Evolutionary conservation across 2,113 vertebrate genomes (phyloP), one percentile per base, ranked within the genome.

Genomic region (Pogonocichla stellata): DNA sequence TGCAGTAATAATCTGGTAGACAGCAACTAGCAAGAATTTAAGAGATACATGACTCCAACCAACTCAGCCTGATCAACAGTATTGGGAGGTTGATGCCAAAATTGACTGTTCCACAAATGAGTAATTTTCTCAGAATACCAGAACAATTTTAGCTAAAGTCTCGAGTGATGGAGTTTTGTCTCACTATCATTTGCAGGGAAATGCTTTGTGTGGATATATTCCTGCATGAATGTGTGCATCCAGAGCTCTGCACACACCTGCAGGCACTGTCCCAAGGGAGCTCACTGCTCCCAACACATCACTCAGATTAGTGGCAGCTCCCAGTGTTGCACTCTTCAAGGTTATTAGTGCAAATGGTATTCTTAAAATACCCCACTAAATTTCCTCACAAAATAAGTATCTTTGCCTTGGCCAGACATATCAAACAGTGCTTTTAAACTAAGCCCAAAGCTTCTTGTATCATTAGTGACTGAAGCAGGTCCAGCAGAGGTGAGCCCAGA

Each of bases 1-100:
- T 54, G 38, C 77, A 29, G 73, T 2, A 77, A 64, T 90, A 81
- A 95, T 96, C 82, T 66, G 26, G 47, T 12, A 91, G 67, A 82
- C 92, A 94, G 85, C 77, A 67, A 57, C 34, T 6, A 25, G 36
- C 13, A 86, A 43, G 86, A 86, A 67, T 90, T 93, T 54, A 34
- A 67, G 42, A 89, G 36, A 36, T 66, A 33, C 8, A 40, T 58
- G 43, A 34, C 26, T 70, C 22, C 47, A 65, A 36, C 33, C 74
- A 82, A 43, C 25, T n/a, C 61, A 24, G 13, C 19, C 71, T 20
- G 25, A 38, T 48, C 72, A 54, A 43, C 19, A 4, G 4, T 7
- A 47, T 14, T 20, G 42, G 28, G n/a, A 66, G 7, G 16, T 12
- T 34, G n/a, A 34, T 56, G 54, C 33, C 25, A 36, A 65, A 80